phyloP scores from a whole-genome alignment of 2,113 vertebrate genomes.

The Mungos mungo region DNA sequence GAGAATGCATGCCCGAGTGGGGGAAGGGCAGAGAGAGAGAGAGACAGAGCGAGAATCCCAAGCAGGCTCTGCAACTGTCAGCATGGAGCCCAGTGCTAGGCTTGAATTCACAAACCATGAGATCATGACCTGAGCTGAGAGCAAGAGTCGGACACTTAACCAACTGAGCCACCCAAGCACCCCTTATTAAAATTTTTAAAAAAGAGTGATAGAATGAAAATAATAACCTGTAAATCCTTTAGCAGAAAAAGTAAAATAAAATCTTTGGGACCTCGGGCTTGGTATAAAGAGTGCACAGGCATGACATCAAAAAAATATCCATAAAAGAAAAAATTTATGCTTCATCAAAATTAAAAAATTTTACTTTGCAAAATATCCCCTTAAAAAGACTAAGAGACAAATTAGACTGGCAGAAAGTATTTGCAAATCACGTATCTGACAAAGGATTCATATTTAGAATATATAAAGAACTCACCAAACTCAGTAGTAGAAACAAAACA shows the following conservation, averaged over 20 bases:
- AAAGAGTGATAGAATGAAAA: neutral
- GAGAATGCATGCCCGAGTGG: too few relatives aligned
- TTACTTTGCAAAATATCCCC: neutral
- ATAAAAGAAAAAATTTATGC: neutral
- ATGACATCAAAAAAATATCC: neutral
- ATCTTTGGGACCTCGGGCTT: neutral
- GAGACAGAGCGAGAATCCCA: too few relatives aligned
- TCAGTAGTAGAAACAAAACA: neutral
- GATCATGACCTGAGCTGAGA: too few relatives aligned
- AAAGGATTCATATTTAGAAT: neutral
- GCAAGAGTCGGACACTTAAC: too few relatives aligned
- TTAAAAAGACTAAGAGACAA: neutral
- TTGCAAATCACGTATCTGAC: neutral
- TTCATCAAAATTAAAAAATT: neutral
- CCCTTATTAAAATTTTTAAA: neutral
- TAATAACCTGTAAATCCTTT: neutral
- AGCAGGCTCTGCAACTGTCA: too few relatives aligned
- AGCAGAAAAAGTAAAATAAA: neutral
- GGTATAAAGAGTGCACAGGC: neutral
- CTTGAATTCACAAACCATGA: too few relatives aligned
- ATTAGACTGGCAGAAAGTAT: neutral
- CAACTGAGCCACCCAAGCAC: rapidly evolving
- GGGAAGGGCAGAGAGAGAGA: too few relatives aligned
- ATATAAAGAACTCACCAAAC: neutral
- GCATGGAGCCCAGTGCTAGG: too few relatives aligned